phyloP scores from a whole-genome alignment of 2,113 vertebrate species.

The Platysteira castanea region DNA sequence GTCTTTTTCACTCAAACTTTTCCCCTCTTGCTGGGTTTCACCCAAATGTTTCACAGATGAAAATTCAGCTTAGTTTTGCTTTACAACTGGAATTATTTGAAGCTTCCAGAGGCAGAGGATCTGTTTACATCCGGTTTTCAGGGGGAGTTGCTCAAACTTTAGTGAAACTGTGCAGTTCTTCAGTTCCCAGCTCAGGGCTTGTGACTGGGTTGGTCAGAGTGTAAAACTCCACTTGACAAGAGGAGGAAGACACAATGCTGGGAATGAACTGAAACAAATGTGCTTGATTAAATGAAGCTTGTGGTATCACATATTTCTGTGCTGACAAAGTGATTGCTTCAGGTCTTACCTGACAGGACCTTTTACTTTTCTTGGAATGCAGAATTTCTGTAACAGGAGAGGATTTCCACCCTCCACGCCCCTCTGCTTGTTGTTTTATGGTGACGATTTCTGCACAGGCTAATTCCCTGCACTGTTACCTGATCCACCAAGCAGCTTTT shows the following conservation, averaged over 20 bases:
- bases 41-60: not conserved
- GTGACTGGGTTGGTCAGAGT: not conserved
- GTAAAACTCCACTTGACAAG: not conserved
- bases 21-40: not conserved
- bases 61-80: not conserved
- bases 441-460: not conserved
- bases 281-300: not conserved
- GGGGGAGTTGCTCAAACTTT: not conserved
- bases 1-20: not conserved
- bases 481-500: not conserved
- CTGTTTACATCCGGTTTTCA: not conserved
- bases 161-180: not conserved
- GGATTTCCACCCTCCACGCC: not conserved
- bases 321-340: not conserved
- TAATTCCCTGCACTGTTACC: not conserved
- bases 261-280: not conserved
- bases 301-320: not conserved
- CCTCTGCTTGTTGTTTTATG: not conserved
- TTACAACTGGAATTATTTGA: not conserved
- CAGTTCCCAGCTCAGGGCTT: not conserved
- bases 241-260: not conserved
- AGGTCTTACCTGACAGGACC: not conserved
- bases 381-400: constrained; percentile 21
- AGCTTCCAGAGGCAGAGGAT: not conserved
- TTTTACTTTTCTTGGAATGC: not conserved